Percentiles rank a stretch among this genome's conserved stretches.
These are phyloP conservation scores for Neoascia interrupta DNA, from an alignment of 2,888 invertebrate species.

Conservation along the genomic window DNA sequence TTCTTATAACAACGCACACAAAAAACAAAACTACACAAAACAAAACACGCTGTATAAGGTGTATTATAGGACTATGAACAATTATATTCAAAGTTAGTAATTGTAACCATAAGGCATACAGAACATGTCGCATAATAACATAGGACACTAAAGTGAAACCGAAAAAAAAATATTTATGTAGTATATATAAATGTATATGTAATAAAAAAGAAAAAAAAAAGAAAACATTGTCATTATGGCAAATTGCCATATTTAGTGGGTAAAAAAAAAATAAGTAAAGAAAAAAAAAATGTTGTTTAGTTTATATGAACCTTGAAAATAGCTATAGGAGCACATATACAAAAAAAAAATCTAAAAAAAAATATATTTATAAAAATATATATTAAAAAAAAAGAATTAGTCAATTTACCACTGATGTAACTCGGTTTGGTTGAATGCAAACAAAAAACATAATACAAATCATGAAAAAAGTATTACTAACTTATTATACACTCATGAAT, in stretches of 20 bases:
- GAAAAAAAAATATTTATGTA: conserved; percentile 65
- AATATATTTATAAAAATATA: conserved; percentile 47
- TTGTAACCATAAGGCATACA: conserved; percentile 45
- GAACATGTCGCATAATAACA: conserved; percentile 63
- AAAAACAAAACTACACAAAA: neutral
- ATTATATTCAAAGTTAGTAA: conserved; percentile 64
- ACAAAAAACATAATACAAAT: conserved; percentile 72
- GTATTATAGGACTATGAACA: conserved; percentile 66
- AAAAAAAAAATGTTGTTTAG: conserved; percentile 61
- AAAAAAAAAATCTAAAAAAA: conserved; percentile 50
- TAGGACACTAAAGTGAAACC: conserved; percentile 51
- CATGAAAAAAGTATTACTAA: conserved; percentile 72
- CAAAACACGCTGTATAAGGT: conserved; percentile 57
- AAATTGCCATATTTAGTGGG: conserved; percentile 61
- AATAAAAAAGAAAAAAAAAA: conserved; percentile 71
- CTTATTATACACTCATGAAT: conserved; percentile 71
- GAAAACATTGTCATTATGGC: conserved; percentile 46
- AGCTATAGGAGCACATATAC: conserved; percentile 68
- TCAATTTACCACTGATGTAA: conserved; percentile 69
- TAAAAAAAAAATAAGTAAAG: conserved; percentile 43
- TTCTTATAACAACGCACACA: conserved; percentile 45
- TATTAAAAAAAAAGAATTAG: conserved; percentile 55
- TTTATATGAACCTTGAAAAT: conserved; percentile 56
- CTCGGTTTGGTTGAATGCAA: conserved; percentile 69
- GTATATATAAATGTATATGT: conserved; percentile 74